Evolutionary conservation across 2,888 invertebrate genomes (phyloP).

Genomic region (Calliopum simillimum): DNA sequence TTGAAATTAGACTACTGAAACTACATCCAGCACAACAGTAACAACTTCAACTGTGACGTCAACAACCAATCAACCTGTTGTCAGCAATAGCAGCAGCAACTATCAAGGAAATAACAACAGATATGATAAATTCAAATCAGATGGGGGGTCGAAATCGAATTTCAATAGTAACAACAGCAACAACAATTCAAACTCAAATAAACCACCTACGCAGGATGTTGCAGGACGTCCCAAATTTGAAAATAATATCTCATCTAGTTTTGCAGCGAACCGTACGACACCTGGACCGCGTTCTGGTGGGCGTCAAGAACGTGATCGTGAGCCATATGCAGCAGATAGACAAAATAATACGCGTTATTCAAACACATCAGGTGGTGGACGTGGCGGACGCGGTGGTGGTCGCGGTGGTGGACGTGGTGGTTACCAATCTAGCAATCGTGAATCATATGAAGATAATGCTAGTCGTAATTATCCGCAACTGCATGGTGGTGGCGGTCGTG

Average conservation of each 20-base stretch:
- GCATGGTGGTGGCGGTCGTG: background rate
- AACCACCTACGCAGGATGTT: constrained; percentile 20
- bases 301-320: constrained; percentile 25
- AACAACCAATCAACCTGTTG: constrained; percentile 15
- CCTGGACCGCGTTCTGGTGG: constrained; percentile 7
- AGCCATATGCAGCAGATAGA: constrained; percentile 17
- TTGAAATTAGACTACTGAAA: constrained; percentile 10
- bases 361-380: constrained; percentile 24
- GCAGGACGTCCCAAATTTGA: constrained; percentile 59
- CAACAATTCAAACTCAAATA: constrained; percentile 38
- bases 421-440: constrained; percentile 5
- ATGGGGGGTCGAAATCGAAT: constrained; percentile 33
- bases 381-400: constrained; percentile 43
- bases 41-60: constrained; percentile 32
- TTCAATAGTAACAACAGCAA: constrained; percentile 40
- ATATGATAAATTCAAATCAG: constrained; percentile 39
- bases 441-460: constrained; percentile 10
- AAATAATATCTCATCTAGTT: constrained; percentile 66
- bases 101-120: constrained; percentile 17
- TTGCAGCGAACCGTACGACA: constrained; percentile 57
- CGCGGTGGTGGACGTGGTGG: constrained; percentile 38
- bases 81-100: background rate
- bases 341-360: constrained; percentile 12
- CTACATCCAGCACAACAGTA: constrained; percentile 29
- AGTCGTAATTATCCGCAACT: constrained; percentile 15